These are phyloP conservation scores for Crossaster papposus DNA, from an alignment of 53 echinoderm and acorn worm genomes.

Conservation along the genomic window DNA sequence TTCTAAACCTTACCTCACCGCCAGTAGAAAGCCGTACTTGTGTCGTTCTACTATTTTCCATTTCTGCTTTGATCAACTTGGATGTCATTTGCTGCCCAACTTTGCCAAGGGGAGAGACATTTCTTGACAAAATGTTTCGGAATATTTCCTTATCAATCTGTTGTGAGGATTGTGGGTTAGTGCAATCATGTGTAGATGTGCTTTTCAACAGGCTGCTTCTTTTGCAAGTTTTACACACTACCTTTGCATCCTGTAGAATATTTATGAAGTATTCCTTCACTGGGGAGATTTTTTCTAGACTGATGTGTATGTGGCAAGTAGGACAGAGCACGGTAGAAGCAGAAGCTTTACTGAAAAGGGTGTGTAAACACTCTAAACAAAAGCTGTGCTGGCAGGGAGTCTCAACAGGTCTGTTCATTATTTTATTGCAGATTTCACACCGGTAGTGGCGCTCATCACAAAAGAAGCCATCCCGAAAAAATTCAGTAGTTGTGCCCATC, in stretches of 20 bases:
- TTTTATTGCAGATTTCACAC: no score
- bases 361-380: constrained; percentile 22
- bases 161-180: constrained; percentile 23
- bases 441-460: no score
- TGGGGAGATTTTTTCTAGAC: neutral
- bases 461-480: no score
- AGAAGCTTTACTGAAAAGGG: constrained; percentile 19
- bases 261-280: constrained; percentile 30
- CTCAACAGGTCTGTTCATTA: neutral
- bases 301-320: constrained; percentile 13
- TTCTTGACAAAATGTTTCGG: constrained; percentile 9
- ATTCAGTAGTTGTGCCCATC: no score
- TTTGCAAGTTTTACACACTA: constrained; percentile 25
- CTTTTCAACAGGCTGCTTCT: constrained; percentile 26
- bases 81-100: constrained; percentile 44
- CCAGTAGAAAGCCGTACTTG: constrained; percentile 29
- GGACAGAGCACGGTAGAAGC: constrained; percentile 21
- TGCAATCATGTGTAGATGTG: constrained; percentile 15
- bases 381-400: constrained; percentile 30
- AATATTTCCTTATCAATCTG: constrained; percentile 22
- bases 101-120: constrained; percentile 32
- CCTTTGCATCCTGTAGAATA: constrained; percentile 6
- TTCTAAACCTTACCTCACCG: neutral
- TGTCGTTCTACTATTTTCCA: neutral
- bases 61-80: constrained; percentile 11